Conservation (phyloP, 2,888 invertebrate genomes). For the Rotaria socialis region DNA sequence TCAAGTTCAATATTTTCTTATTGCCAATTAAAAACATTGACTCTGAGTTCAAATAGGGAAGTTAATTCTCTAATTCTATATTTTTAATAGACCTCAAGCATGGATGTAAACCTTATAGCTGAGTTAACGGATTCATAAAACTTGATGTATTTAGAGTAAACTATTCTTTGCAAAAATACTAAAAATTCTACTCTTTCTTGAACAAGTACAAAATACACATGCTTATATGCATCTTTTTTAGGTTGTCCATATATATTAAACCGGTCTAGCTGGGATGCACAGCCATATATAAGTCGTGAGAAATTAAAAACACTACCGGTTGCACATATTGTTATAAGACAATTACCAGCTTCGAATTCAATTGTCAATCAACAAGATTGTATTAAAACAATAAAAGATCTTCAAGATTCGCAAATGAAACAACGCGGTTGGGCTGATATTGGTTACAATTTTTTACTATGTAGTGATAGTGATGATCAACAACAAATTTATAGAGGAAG, state of each 20-base stretch:
- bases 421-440: neutral
- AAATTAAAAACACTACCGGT: neutral
- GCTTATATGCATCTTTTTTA: neutral
- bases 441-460: conserved; percentile 15
- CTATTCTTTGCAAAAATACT: neutral
- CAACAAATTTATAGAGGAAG: neutral
- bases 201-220: neutral
- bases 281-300: neutral
- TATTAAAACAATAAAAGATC: conserved; percentile 6
- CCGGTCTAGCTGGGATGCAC: conserved; percentile 19
- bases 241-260: conserved; percentile 1
- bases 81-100: no score
- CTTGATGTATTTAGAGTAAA: no score
- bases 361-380: neutral
- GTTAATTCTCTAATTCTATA: no score
- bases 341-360: neutral
- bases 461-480: neutral
- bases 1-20: no score
- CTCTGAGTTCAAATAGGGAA: no score
- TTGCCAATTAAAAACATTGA: no score
- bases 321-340: conserved; percentile 24
- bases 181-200: conserved; percentile 1
- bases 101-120: no score
- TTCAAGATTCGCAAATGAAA: conserved; percentile 20
- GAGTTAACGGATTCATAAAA: no score